Evolutionary conservation across 2,113 vertebrate genomes (phyloP).

Genomic region (Kryptolebias marmoratus): DNA sequence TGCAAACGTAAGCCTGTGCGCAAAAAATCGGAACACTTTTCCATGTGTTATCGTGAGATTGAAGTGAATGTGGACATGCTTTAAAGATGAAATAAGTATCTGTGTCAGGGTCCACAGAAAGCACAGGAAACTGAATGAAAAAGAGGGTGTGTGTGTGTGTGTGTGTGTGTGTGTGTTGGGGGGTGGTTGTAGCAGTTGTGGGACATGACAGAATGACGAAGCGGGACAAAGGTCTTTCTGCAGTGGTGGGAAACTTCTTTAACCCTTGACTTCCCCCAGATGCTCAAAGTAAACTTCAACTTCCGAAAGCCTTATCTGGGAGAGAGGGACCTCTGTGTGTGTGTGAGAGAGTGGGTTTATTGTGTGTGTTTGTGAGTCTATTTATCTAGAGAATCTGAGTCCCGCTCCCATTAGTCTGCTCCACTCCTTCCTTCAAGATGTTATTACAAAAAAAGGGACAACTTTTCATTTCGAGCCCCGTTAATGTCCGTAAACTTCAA

Average conservation of each 20-base stretch:
- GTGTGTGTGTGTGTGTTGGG: neutral
- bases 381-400: conserved; percentile 35
- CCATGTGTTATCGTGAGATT: neutral
- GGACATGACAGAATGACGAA: conserved; percentile 50
- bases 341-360: conserved; percentile 6
- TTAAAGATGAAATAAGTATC: neutral
- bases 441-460: neutral
- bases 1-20: too few relatives aligned
- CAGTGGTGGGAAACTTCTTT: conserved; percentile 78
- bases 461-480: conserved; percentile 18
- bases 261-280: conserved; percentile 74
- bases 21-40: too few relatives aligned
- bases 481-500: conserved; percentile 42
- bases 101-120: neutral
- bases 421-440: conserved; percentile 18
- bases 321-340: conserved; percentile 20
- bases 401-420: conserved; percentile 38
- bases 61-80: neutral
- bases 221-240: conserved; percentile 65
- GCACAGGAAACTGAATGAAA: neutral
- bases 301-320: conserved; percentile 72
- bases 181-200: conserved; percentile 36
- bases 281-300: conserved; percentile 74
- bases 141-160: neutral
- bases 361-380: conserved; percentile 10